These are phyloP conservation scores for Melipona bicolor DNA, from an alignment of 2,888 invertebrate genomes.

Conservation along the genomic window DNA sequence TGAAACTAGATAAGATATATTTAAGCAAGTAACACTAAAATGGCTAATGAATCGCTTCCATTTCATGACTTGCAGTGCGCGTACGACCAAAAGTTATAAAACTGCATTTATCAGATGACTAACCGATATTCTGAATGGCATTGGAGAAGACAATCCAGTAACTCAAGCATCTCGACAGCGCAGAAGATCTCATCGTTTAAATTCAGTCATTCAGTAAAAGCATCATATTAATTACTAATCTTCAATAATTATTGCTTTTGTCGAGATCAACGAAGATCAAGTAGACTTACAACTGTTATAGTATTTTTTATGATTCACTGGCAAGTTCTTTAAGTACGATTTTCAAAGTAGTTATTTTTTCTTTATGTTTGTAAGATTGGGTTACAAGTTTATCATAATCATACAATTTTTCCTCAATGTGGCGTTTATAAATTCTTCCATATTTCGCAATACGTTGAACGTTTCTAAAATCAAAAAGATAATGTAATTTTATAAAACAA, in stretches of 20 bases:
- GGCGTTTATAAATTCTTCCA: conserved; percentile 52
- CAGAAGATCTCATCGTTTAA: conserved; percentile 82
- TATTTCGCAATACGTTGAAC: conserved; percentile 44
- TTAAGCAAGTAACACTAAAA: conserved; percentile 66
- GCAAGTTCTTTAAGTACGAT: not conserved
- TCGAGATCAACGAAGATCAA: conserved; percentile 50
- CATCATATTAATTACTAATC: conserved; percentile 60
- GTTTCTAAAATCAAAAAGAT: conserved; percentile 11
- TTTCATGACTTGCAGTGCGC: conserved; percentile 83
- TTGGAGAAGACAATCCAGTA: conserved; percentile 78
- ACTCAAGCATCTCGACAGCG: conserved; percentile 80
- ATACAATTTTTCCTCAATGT: conserved; percentile 18
- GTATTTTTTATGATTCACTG: conserved; percentile 24
- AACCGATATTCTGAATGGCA: conserved; percentile 84
- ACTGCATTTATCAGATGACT: conserved; percentile 84
- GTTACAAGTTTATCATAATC: conserved; percentile 50
- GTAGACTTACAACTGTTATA: conserved; percentile 40
- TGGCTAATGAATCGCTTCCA: conserved; percentile 78
- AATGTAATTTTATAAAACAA: conserved; percentile 24
- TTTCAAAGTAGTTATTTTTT: conserved; percentile 41
- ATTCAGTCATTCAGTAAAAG: conserved; percentile 81
- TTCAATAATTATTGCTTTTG: conserved; percentile 60
- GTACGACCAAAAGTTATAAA: conserved; percentile 83
- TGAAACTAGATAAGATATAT: conserved; percentile 46
- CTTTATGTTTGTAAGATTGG: conserved; percentile 32